Conservation (phyloP, 2,113 vertebrate genomes). For the Sylvia atricapilla region DNA sequence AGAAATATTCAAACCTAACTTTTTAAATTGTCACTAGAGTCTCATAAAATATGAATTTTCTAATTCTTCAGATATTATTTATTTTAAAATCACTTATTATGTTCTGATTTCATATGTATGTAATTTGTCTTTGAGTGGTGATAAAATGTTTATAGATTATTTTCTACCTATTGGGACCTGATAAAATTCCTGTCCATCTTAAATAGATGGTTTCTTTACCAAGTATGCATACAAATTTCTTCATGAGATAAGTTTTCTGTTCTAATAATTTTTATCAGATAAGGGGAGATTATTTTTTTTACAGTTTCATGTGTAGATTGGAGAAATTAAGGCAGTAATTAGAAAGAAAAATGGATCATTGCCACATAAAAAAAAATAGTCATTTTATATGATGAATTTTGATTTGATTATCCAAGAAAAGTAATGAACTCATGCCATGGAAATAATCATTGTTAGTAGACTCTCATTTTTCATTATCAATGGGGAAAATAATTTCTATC, state of each 20-base stretch:
- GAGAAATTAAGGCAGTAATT: constrained; percentile 47
- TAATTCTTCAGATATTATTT: constrained; percentile 4
- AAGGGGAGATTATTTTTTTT: not conserved
- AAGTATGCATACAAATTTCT: not conserved
- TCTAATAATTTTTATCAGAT: not conserved
- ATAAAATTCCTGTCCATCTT: not conserved
- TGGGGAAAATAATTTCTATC: not conserved
- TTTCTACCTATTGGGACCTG: not conserved
- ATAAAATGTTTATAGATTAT: not conserved
- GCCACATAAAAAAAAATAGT: constrained; percentile 30
- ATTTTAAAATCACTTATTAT: not conserved
- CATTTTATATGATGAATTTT: constrained; percentile 56
- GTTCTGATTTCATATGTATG: not conserved
- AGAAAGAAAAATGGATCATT: constrained; percentile 50
- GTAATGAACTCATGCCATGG: not conserved
- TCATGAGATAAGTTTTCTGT: not conserved
- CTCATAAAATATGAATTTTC: not conserved
- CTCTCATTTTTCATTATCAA: constrained; percentile 56
- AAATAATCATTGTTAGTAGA: constrained; percentile 55
- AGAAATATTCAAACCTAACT: not conserved
- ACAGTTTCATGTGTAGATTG: not conserved
- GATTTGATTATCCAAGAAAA: constrained; percentile 53
- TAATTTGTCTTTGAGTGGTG: not conserved
- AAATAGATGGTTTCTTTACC: not conserved
- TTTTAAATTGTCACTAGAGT: not conserved